phyloP scores from a whole-genome alignment of 2,797 vertebrate species.

The Catostomus latipinnis region DNA sequence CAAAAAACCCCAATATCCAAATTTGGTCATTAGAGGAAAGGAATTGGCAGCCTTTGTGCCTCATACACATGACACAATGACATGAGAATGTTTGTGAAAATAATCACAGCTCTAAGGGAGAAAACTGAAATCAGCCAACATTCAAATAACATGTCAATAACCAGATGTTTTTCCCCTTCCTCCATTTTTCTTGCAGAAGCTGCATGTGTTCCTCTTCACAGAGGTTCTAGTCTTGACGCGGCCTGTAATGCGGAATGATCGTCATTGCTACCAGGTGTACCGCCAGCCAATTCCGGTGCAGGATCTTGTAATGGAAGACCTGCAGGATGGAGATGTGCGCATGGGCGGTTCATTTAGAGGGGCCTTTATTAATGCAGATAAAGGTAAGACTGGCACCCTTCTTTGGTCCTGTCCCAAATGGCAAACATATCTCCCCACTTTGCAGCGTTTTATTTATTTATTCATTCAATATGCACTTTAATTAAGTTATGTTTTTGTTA shows the following conservation, averaged over 20 bases:
- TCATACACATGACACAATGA: slow-evolving; percentile 14
- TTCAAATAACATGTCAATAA: slow-evolving; percentile 8
- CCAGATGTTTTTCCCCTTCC: not conserved
- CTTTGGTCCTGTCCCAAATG: no score
- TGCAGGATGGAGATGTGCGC: slow-evolving; percentile 93
- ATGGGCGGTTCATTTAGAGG: slow-evolving; percentile 97
- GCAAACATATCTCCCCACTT: no score
- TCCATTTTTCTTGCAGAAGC: slow-evolving; percentile 79
- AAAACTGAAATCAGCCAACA: not conserved
- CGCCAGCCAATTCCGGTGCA: slow-evolving; percentile 92
- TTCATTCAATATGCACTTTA: no score
- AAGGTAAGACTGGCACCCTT: slow-evolving; percentile 79
- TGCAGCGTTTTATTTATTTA: no score
- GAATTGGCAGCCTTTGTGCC: not conserved
- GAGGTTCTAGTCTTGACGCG: slow-evolving; percentile 94
- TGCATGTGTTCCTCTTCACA: slow-evolving; percentile 95
- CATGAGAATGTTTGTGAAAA: not conserved
- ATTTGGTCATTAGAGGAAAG: slow-evolving; percentile 11
- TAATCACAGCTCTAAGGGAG: not conserved
- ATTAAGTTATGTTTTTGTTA: no score
- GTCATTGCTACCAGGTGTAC: slow-evolving; percentile 93
- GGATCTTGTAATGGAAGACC: slow-evolving; percentile 90
- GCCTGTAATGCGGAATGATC: slow-evolving; percentile 89
- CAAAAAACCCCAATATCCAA: not conserved
- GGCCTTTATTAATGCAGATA: slow-evolving; percentile 92